Conservation (phyloP, 2,797 vertebrate genomes). For the Lepus oiostolus region DNA sequence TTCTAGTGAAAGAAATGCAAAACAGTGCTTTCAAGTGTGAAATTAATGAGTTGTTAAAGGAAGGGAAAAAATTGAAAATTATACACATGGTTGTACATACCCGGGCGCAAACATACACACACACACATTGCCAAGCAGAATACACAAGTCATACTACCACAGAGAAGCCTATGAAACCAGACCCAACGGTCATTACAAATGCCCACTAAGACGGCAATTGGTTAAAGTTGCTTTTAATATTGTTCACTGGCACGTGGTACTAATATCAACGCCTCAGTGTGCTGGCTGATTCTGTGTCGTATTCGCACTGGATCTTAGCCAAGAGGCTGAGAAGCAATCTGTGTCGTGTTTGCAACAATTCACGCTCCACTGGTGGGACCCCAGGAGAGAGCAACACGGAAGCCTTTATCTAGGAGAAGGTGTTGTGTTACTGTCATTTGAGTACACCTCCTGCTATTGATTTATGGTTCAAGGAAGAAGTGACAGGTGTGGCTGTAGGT, state of each 20-base stretch:
- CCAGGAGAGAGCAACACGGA: neutral
- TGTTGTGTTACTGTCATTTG: too few relatives aligned
- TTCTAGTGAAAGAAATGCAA: neutral
- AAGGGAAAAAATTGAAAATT: neutral
- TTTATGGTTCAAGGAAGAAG: neutral
- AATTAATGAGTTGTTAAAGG: neutral
- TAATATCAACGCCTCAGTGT: too few relatives aligned
- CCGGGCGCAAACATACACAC: too few relatives aligned
- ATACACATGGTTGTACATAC: neutral
- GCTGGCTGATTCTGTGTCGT: neutral
- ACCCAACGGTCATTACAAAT: neutral
- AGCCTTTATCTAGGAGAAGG: neutral
- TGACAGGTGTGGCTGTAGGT: neutral
- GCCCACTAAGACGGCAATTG: neutral
- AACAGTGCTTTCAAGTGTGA: neutral
- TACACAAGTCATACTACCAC: neutral
- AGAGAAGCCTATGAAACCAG: neutral
- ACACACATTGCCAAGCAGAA: too few relatives aligned
- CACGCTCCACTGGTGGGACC: too few relatives aligned
- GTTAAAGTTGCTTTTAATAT: neutral
- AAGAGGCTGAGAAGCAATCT: too few relatives aligned
- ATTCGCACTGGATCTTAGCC: too few relatives aligned
- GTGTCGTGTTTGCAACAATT: too few relatives aligned
- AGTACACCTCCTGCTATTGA: neutral
- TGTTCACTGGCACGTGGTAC: neutral